Percentiles rank a stretch among this genome's conserved stretches.
These are phyloP conservation scores for Temnothorax unifasciatus DNA, from an alignment of 2,888 invertebrate genomes.

Conservation along the genomic window DNA sequence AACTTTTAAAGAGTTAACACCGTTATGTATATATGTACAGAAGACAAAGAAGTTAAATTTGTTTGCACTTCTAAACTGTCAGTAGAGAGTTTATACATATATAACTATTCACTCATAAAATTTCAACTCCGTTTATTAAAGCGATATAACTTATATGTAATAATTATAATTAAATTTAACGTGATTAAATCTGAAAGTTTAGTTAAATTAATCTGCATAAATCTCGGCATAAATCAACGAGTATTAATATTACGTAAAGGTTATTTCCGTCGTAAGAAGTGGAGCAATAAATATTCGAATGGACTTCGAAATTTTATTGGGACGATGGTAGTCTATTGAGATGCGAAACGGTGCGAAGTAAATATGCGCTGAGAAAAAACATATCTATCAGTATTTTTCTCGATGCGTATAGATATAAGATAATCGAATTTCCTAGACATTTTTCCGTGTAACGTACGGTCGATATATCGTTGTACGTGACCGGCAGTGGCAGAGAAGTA, in stretches of 20 bases:
- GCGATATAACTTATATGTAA: not conserved
- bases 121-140: not conserved
- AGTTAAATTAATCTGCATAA: not conserved
- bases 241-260: not conserved
- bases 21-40: not conserved
- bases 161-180: not conserved
- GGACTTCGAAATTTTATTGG: not conserved
- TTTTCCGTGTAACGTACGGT: not conserved
- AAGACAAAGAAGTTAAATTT: not conserved
- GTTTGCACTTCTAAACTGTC: not conserved
- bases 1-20: not conserved
- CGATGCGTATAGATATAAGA: not conserved
- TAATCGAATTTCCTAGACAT: slow-evolving; percentile 5
- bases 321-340: not conserved
- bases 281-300: not conserved
- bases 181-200: not conserved
- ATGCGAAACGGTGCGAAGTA: not conserved
- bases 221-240: not conserved
- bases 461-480: slow-evolving; percentile 2
- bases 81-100: not conserved
- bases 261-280: not conserved
- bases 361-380: not conserved
- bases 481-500: not conserved
- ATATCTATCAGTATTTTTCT: not conserved
- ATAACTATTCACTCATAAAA: not conserved